These are phyloP conservation scores for Nomia melanderi DNA, from an alignment of 1,140 invertebrate species.

Conservation along the genomic window DNA sequence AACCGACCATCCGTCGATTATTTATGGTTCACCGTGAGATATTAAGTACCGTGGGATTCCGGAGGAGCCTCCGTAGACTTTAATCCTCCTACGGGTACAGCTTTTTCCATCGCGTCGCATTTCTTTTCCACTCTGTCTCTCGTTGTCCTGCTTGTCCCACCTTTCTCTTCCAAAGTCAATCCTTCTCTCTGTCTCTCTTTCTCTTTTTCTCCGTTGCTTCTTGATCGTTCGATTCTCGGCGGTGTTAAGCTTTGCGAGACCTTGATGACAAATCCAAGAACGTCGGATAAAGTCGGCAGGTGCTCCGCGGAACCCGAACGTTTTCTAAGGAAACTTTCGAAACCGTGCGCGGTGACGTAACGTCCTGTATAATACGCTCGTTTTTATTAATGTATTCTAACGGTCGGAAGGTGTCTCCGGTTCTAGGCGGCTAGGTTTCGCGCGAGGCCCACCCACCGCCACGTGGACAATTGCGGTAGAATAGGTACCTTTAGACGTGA, in stretches of 20 bases:
- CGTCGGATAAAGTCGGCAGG: slow-evolving; percentile 35
- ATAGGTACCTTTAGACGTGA: too few species aligned
- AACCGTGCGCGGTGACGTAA: slow-evolving; percentile 22
- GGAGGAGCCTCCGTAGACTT: slow-evolving; percentile 24
- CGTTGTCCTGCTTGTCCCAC: background rate
- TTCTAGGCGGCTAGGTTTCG: background rate
- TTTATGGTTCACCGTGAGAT: slow-evolving; percentile 63
- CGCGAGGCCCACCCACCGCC: slow-evolving; percentile 7
- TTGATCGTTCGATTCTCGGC: background rate
- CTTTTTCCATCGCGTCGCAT: background rate
- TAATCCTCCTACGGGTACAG: slow-evolving; percentile 45
- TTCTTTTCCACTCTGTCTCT: background rate
- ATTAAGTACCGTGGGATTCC: slow-evolving; percentile 66
- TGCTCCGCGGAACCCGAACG: slow-evolving; percentile 20
- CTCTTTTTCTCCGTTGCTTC: background rate
- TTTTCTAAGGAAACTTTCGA: slow-evolving; percentile 37
- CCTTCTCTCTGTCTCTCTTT: too few species aligned
- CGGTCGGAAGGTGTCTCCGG: slow-evolving; percentile 2
- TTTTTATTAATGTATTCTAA: slow-evolving; percentile 43
- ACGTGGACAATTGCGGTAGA: too few species aligned
- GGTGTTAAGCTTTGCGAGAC: background rate
- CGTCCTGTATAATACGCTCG: slow-evolving; percentile 25
- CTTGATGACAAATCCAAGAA: slow-evolving; percentile 47
- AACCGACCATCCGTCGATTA: slow-evolving; percentile 59
- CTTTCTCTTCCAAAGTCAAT: background rate